A percentile compares a stretch with the other conserved stretches of the same genome.
phyloP scores from a whole-genome alignment of 1,140 invertebrate genomes.

The Solenopsis invicta region DNA sequence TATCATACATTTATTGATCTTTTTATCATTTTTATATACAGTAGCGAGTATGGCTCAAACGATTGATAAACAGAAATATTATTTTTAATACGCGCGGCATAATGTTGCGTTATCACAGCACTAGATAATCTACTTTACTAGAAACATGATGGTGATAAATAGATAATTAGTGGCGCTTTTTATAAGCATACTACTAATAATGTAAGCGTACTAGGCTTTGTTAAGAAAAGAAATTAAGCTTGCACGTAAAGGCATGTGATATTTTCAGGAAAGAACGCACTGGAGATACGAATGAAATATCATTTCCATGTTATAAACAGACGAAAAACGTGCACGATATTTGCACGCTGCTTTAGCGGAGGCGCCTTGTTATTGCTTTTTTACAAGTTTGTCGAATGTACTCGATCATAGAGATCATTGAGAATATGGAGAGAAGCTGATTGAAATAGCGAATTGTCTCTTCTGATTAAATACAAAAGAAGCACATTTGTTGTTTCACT shows the following conservation, averaged over 20 bases:
- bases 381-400: not conserved
- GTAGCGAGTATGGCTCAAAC: not conserved
- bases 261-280: not conserved
- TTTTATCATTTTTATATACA: slow-evolving; percentile 13
- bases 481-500: not conserved
- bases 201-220: slow-evolving; percentile 57
- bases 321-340: not conserved
- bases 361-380: not conserved
- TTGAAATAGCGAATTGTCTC: not conserved
- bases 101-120: not conserved
- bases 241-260: slow-evolving; percentile 66
- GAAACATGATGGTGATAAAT: slow-evolving; percentile 33
- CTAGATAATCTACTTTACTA: slow-evolving; percentile 35
- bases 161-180: not conserved
- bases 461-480: slow-evolving; percentile 13
- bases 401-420: not conserved
- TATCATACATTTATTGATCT: not conserved
- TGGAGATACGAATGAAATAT: not conserved
- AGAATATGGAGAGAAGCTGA: not conserved
- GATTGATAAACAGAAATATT: slow-evolving; percentile 43
- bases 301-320: not conserved
- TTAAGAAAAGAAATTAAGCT: slow-evolving; percentile 59
- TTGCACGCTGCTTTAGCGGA: not conserved
- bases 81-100: slow-evolving; percentile 1
- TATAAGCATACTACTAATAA: slow-evolving; percentile 58